Evolutionary conservation across 1,140 invertebrate genomes (phyloP).

Genomic region (Orussus abietinus): DNA sequence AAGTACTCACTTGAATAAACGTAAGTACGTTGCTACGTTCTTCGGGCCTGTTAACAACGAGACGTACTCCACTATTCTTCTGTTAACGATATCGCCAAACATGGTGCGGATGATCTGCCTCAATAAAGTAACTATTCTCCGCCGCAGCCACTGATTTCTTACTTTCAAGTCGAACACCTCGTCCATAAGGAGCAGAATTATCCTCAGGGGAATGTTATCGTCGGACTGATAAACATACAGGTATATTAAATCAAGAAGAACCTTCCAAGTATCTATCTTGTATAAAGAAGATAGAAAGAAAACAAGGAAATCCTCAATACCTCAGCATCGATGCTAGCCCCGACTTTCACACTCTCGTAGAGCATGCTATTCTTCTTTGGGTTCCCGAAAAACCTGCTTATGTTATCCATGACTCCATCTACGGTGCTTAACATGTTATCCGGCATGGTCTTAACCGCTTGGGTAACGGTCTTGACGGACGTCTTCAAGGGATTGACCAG

Average conservation of each 20-base stretch:
- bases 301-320: too few relatives aligned
- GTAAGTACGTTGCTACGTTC: conserved; percentile 85
- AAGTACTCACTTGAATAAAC: conserved; percentile 74
- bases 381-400: conserved; percentile 58
- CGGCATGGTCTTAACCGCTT: conserved; percentile 74
- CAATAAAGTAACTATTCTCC: conserved; percentile 75
- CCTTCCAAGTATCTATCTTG: too few relatives aligned
- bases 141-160: conserved; percentile 82
- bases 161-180: conserved; percentile 88
- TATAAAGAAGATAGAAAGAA: conserved; percentile 2
- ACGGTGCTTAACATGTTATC: conserved; percentile 78
- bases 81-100: conserved; percentile 82
- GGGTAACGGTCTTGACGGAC: conserved; percentile 72
- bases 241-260: too few relatives aligned
- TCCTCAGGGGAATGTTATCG: conserved; percentile 84
- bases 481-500: conserved; percentile 78
- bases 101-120: conserved; percentile 77
- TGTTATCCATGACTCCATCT: conserved; percentile 77
- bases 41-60: conserved; percentile 84
- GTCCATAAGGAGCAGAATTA: conserved; percentile 82
- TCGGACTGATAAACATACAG: conserved; percentile 53
- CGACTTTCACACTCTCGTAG: conserved; percentile 59
- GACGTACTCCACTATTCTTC: conserved; percentile 88
- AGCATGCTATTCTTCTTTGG: conserved; percentile 46
- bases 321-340: conserved; percentile 61